Percentiles rank a stretch among this genome's conserved stretches.
Evolutionary conservation across 2,888 invertebrate species (phyloP).

Genomic region (Nomada goodeniana): DNA sequence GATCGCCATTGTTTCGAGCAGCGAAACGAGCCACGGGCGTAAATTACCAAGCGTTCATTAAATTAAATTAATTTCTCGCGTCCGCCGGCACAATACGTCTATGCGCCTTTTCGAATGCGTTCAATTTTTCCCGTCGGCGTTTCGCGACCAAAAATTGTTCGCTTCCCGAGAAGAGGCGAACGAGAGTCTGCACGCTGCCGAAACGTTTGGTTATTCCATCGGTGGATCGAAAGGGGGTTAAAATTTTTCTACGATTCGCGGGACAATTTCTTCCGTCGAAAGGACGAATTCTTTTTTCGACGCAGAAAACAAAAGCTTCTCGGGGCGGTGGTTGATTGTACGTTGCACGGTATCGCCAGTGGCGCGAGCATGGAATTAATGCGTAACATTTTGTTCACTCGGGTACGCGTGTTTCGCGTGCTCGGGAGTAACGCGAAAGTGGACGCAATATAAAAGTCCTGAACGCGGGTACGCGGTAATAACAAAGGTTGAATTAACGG

Average conservation of each 20-base stretch:
- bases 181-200: too few species aligned
- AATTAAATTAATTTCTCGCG: constrained; percentile 61
- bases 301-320: too few species aligned
- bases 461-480: constrained; percentile 23
- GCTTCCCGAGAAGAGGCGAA: too few species aligned
- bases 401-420: constrained; percentile 13
- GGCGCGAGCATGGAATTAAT: constrained; percentile 27
- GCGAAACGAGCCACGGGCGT: constrained; percentile 10
- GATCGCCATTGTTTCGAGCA: constrained; percentile 39
- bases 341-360: not conserved
- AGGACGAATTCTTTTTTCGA: not conserved
- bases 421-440: constrained; percentile 23
- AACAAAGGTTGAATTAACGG: constrained; percentile 39
- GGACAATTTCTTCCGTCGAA: not conserved
- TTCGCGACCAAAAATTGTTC: too few species aligned
- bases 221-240: not conserved
- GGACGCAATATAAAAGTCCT: constrained; percentile 31
- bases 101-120: not conserved
- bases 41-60: constrained; percentile 58
- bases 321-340: too few species aligned
- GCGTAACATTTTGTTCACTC: constrained; percentile 27
- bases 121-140: not conserved
- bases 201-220: not conserved
- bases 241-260: not conserved
- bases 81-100: constrained; percentile 11